Evolutionary conservation across 2,797 vertebrate species (phyloP), one percentile per base, ranked within the genome.

Genomic region (Helostoma temminkii): DNA sequence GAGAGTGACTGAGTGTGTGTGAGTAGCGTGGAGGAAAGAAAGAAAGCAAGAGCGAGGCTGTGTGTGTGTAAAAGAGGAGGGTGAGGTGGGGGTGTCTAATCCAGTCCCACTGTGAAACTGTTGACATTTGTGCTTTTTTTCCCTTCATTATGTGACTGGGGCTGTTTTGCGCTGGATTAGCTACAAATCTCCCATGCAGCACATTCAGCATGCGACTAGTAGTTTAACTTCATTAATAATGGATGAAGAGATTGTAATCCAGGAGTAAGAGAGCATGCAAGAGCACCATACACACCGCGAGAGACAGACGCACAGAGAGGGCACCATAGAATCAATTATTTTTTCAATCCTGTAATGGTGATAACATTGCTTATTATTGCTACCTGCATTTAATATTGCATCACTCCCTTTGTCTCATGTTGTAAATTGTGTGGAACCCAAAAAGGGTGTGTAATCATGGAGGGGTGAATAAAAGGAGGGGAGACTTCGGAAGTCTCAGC

Each of bases 201-300:
- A 95, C 96, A 96, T 96, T 97, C 96, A 96, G 96, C 97, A 99
- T 99, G 97, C 94, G 96, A 97, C 96, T 94, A 96, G 96, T 97
- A 96, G 96, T 97, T 97, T 98, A 96, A 96, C 95, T 95, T 97
- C 97, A 99, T 99, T 96, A 98, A 99, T 99, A 98, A 99, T 98
- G 96, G 95, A 99, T 99, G 97, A 98, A 96, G 95, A 95, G 95
- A 97, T 96, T 96, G 94, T 96, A 98, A 98, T 98, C 96, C 95
- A 94, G 64, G 92, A 91, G 90, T 85, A 86, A 84, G 83, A 89
- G 84, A 89, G 89, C 88, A 71, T 80, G 85, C 78, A 81, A 22
- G 78, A 81, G 79, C 76, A 79, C 46, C 65, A 61, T 66, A 67
- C 61, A 62, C 56, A n/a, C 26, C 43, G 53, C 54, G 26, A 75